phyloP scores from a whole-genome alignment of 92 coral and sea anemone species.

The Montipora capitata region DNA sequence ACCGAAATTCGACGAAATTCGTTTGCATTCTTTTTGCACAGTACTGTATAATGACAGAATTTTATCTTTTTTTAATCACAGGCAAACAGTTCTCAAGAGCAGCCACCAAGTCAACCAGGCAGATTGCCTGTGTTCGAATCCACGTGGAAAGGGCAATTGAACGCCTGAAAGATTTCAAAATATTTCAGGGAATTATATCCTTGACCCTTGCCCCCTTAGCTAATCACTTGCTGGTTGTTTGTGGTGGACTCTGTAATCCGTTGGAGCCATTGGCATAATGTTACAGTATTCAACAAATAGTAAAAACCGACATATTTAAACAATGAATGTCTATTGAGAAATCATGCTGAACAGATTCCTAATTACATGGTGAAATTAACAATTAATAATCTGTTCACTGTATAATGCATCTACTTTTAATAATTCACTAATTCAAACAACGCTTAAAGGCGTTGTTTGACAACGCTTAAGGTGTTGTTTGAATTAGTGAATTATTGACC shows the following conservation, averaged over 20 bases:
- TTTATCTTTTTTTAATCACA: conserved; percentile 23
- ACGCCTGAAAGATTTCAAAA: conserved; percentile 73
- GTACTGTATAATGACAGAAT: neutral
- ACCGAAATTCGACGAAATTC: too few relatives aligned
- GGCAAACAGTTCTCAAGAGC: conserved; percentile 78
- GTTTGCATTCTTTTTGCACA: too few relatives aligned
- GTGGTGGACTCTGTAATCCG: neutral
- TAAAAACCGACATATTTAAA: conserved; percentile 27
- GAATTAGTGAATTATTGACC: conserved; percentile 21
- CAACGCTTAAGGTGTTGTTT: neutral
- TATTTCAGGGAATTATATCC: conserved; percentile 80
- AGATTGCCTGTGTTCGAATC: conserved; percentile 76
- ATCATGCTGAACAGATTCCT: conserved; percentile 3
- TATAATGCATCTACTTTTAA: neutral
- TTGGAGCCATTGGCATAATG: conserved; percentile 46
- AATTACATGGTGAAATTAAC: conserved; percentile 2
- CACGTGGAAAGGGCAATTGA: conserved; percentile 79
- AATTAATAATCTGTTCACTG: conserved; percentile 17
- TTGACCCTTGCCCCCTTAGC: conserved; percentile 66
- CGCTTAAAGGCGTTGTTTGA: too few relatives aligned
- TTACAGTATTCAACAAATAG: conserved; percentile 12
- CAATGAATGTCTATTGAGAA: neutral
- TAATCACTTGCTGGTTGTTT: neutral
- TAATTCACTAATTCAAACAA: too few relatives aligned
- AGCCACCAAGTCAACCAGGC: conserved; percentile 64